phyloP scores from a whole-genome alignment of 2,113 vertebrate species.

The Xiphias gladius region DNA sequence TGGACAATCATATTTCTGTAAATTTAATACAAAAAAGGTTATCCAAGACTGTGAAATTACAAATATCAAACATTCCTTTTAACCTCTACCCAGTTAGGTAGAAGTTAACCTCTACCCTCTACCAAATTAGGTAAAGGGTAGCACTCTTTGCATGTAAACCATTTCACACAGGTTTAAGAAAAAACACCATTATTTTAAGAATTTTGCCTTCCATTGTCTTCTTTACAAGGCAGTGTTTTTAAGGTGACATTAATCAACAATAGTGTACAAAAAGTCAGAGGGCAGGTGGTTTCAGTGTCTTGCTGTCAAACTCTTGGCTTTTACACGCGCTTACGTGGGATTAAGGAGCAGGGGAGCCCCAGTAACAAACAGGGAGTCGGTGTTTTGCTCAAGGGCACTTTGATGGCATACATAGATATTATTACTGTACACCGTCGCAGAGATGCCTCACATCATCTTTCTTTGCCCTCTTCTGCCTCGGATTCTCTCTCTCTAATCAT shows the following conservation, averaged over 20 bases:
- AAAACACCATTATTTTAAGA: not conserved
- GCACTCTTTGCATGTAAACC: not conserved
- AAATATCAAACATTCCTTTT: not conserved
- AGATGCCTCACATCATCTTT: not conserved
- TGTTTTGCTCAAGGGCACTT: constrained; percentile 33
- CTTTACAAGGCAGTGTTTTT: not conserved
- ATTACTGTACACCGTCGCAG: not conserved
- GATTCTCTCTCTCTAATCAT: not conserved
- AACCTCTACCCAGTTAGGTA: not conserved
- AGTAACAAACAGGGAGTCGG: not conserved
- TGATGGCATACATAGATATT: not conserved
- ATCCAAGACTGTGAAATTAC: not conserved
- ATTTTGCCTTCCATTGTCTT: not conserved
- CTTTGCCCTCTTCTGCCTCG: not conserved
- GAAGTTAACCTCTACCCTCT: too few species aligned
- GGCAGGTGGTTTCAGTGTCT: not conserved
- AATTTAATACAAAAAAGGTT: not conserved
- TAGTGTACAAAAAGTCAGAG: not conserved
- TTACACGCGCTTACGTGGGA: constrained; percentile 7
- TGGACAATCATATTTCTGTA: not conserved
- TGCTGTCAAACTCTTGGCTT: not conserved
- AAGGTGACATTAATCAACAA: constrained; percentile 19
- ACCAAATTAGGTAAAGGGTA: too few species aligned
- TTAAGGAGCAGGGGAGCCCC: not conserved
- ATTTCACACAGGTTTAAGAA: not conserved